Evolutionary conservation across 2,888 invertebrate genomes (phyloP).

Genomic region (Phyllotreta striolata): DNA sequence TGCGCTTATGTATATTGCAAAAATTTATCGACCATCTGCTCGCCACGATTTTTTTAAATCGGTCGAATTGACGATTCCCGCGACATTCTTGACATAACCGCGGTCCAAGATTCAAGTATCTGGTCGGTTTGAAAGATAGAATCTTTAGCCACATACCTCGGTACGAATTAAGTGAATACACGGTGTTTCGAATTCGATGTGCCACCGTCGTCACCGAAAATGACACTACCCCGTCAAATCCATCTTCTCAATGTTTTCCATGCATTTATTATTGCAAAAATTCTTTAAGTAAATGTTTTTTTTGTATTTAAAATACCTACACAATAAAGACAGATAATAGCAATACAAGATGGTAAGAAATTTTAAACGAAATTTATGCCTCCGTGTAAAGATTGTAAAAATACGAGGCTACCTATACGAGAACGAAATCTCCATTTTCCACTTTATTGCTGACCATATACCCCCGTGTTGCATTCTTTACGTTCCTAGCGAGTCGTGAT

Average conservation of each 20-base stretch:
- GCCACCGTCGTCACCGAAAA: conserved; percentile 14
- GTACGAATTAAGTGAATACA: conserved; percentile 34
- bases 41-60: neutral
- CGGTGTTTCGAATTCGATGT: conserved; percentile 25
- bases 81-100: conserved; percentile 35
- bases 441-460: conserved; percentile 2
- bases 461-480: conserved; percentile 12
- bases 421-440: too few species aligned
- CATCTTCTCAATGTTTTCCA: too few species aligned
- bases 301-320: too few species aligned
- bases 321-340: too few species aligned
- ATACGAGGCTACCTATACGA: too few species aligned
- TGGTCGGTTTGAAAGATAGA: conserved; percentile 30
- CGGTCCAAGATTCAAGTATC: conserved; percentile 35
- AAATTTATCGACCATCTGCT: neutral
- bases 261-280: too few species aligned
- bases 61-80: conserved; percentile 28
- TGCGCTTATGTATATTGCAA: neutral
- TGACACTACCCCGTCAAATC: neutral
- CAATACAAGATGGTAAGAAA: too few species aligned
- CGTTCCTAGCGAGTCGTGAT: conserved; percentile 2
- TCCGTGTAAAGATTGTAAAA: too few species aligned
- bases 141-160: conserved; percentile 34
- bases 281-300: too few species aligned
- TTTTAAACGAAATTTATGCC: too few species aligned